phyloP scores from a whole-genome alignment of 2,113 vertebrate species.

The Heterotis niloticus region DNA sequence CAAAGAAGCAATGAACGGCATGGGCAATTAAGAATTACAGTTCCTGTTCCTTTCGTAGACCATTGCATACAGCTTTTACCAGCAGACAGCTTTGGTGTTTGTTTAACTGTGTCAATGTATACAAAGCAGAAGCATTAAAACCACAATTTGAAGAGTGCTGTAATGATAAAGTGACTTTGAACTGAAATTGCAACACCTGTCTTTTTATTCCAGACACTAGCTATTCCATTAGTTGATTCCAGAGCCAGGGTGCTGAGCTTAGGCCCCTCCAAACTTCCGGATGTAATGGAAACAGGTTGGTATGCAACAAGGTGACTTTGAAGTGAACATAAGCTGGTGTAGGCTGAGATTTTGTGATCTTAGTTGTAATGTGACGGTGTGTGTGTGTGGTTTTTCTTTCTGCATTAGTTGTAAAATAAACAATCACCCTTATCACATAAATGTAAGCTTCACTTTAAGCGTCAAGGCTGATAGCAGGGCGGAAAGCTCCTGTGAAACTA shows the following conservation, averaged over 20 bases:
- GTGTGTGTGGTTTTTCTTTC: not conserved
- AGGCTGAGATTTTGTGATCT: not conserved
- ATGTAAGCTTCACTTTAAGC: not conserved
- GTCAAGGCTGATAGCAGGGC: not conserved
- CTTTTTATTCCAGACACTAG: conserved; percentile 51
- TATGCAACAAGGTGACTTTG: not conserved
- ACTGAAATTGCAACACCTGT: conserved; percentile 10
- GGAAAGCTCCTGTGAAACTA: no score
- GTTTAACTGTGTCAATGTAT: no score
- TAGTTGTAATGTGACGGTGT: not conserved
- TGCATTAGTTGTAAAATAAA: no score
- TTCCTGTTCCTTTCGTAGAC: no score
- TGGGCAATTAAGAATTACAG: no score
- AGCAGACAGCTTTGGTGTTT: no score
- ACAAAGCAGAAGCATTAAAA: no score
- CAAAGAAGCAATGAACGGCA: no score
- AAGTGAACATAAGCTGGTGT: not conserved
- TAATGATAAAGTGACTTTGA: no score
- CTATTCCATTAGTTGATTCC: conserved; percentile 53
- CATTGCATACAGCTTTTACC: no score
- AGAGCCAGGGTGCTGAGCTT: conserved; percentile 48
- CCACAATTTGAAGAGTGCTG: no score
- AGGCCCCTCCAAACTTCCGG: conserved; percentile 56
- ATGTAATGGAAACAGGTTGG: conserved; percentile 72
- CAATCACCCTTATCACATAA: not conserved